Base-by-base conservation (phyloP, 2,113 vertebrate genomes). In the Plectropomus leopardus region DNA sequence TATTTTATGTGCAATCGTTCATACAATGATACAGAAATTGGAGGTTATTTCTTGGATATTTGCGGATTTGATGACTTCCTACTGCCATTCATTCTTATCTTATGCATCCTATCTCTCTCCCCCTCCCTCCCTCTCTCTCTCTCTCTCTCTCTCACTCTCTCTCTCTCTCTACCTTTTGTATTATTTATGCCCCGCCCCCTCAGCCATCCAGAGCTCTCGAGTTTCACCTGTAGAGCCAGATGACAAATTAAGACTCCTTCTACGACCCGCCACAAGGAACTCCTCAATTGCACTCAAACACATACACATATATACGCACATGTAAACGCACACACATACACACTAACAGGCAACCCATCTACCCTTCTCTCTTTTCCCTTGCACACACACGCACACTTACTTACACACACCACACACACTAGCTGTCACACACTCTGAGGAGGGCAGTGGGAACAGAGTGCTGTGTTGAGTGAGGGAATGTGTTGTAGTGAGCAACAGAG, bases 181-280 rank as follows among this genome's bases (percentile, higher is more conserved):
- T 94, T 93, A 93, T 92, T 94, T 80, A 93, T 93, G 88, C 90
- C 89, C 88, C 92, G 85, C 93, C 91, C 91, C 91, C 92, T 92
- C 85, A 68, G 87, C 58, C 30, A 28, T 85, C 61, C 75, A 66
- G 70, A 42, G 76, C 71, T 80, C 90, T 93, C 81, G 5, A 65
- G 86, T 93, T 94, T 93, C 91, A 92, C 90, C 91, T 92, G 88
- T 89, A 72, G 87, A 92, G 90, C 92, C 82, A 81, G 83, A 89
- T 92, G 91, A 94, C 92, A 92, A 93, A 93, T 92, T 91, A 91
- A 94, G 93, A 87, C 90, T 90, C 90, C 91, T 93, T 92, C 86
- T 87, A 90, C 69, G 24, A 82, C 63, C 51, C 16, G 82, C 36
- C 68, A 55, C 87, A 85, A 83, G 91, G 67, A 91, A 88, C 86